These are phyloP conservation scores for Quadroppia sp. DNA, from an alignment of 2,888 invertebrate species.

Conservation along the genomic window DNA sequence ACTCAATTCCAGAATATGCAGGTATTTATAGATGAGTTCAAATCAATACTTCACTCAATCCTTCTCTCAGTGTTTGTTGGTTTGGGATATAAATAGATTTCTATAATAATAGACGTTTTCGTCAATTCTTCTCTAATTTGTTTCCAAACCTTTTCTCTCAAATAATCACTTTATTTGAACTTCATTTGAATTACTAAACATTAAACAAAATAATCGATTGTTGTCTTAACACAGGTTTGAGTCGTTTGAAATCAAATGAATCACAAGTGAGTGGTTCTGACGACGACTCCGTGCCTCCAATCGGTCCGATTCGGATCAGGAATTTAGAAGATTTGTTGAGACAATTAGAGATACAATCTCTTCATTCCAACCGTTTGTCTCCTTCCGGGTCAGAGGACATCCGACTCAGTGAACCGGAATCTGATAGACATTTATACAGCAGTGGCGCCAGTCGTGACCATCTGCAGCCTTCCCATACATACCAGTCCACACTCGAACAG, in stretches of 20 bases:
- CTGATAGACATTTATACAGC: slow-evolving; percentile 67
- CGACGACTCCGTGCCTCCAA: slow-evolving; percentile 67
- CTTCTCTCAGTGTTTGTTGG: slow-evolving; percentile 2
- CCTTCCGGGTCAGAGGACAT: slow-evolving; percentile 87
- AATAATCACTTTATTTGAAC: background rate
- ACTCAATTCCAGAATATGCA: slow-evolving; percentile 29
- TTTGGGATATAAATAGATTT: slow-evolving; percentile 8
- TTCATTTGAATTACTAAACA: background rate
- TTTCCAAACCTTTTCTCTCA: background rate
- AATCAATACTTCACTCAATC: slow-evolving; percentile 25
- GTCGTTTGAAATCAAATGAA: slow-evolving; percentile 48
- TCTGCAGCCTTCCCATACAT: slow-evolving; percentile 52
- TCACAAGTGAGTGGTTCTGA: slow-evolving; percentile 58
- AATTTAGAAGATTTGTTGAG: slow-evolving; percentile 85
- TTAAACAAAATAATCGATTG: background rate
- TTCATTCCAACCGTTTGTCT: slow-evolving; percentile 59
- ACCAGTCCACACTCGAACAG: background rate
- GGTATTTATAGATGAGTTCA: background rate
- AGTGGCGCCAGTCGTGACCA: slow-evolving; percentile 55
- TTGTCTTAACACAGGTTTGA: slow-evolving; percentile 36
- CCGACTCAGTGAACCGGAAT: slow-evolving; percentile 77
- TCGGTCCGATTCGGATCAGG: slow-evolving; percentile 77
- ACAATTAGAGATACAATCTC: slow-evolving; percentile 49
- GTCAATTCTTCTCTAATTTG: background rate
- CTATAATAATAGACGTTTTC: background rate